phyloP scores from a whole-genome alignment of 1,140 invertebrate genomes.

The Musca domestica region DNA sequence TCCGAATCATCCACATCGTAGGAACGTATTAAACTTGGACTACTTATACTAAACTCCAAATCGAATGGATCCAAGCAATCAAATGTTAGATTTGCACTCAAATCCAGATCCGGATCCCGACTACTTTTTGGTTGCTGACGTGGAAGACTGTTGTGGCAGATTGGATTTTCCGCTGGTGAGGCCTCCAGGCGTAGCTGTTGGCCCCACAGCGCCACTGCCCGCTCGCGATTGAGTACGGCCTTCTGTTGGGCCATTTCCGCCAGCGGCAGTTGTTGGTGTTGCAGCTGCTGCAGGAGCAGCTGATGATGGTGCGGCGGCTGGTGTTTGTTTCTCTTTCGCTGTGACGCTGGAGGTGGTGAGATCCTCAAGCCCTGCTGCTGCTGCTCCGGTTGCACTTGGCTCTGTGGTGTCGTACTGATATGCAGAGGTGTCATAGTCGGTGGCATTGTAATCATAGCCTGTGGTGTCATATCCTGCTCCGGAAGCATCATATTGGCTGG shows the following conservation, averaged over 20 bases:
- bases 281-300: conserved; percentile 22
- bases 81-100: background rate
- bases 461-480: conserved; percentile 35
- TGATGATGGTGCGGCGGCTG: conserved; percentile 31
- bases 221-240: conserved; percentile 48
- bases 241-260: conserved; percentile 31
- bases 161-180: conserved; percentile 39
- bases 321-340: conserved; percentile 26
- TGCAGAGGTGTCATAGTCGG: conserved; percentile 26
- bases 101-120: conserved; percentile 24
- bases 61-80: conserved; percentile 34
- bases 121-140: conserved; percentile 50
- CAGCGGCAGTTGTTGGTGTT: background rate
- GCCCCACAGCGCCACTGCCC: conserved; percentile 49
- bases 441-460: conserved; percentile 30
- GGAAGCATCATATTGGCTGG: conserved; percentile 28
- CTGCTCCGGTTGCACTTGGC: conserved; percentile 23
- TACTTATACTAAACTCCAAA: conserved; percentile 49
- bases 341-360: conserved; percentile 32
- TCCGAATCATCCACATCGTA: conserved; percentile 30
- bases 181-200: conserved; percentile 41
- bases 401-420: conserved; percentile 27
- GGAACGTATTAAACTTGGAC: conserved; percentile 50
- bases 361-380: conserved; percentile 22
- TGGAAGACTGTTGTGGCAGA: conserved; percentile 52